Evolutionary conservation across 2,888 invertebrate species (phyloP), one percentile per base, ranked within the genome.

Genomic region (Drosophila hamatofila): DNA sequence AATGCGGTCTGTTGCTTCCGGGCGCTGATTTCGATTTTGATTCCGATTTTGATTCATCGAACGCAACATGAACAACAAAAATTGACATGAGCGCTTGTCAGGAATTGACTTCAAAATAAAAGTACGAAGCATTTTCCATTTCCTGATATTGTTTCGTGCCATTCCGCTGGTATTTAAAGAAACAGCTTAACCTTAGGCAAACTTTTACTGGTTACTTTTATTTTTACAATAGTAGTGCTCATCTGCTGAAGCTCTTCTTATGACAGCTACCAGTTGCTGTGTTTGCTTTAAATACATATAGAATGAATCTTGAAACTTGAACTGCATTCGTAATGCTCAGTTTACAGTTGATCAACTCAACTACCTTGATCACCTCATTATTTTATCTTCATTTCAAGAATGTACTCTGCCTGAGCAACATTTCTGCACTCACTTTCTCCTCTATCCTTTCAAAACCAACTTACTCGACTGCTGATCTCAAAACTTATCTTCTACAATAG

Each of bases 1-100:
- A 27, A n/a, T 57, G 33, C 41, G 39, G 25, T 62, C 67, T 63
- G 67, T 63, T 67, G 67, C 66, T 66, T 49, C 54, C 41, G 25
- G 44, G 23, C 33, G 33, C 44, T 12, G 37, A 35, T 39, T 51
- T 27, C 30, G 27, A 49, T n/a, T 48, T 27, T 23, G 30, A 23
- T 65, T 48, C 14, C 7, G 23, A 25, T n/a, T 48, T 27, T n/a
- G 27, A 48, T 44, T 49, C 65, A 23, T 3, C 7, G 37, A 48
- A n/a, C 25, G 33, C 30, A 33, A 44, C 65, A 27, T 25, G 11
- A 46, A 46, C 49, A 30, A 18, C 18, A 11, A 16, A 35, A 35
- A 41, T 39, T 56, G 67, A 46, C 37, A 66, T 39, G 37, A 66
- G 39, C 16, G 3, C 23, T 33, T 21, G 35, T 18, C 23, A 44